phyloP scores from a whole-genome alignment of 2,113 vertebrate species.

The Loxodonta africana region DNA sequence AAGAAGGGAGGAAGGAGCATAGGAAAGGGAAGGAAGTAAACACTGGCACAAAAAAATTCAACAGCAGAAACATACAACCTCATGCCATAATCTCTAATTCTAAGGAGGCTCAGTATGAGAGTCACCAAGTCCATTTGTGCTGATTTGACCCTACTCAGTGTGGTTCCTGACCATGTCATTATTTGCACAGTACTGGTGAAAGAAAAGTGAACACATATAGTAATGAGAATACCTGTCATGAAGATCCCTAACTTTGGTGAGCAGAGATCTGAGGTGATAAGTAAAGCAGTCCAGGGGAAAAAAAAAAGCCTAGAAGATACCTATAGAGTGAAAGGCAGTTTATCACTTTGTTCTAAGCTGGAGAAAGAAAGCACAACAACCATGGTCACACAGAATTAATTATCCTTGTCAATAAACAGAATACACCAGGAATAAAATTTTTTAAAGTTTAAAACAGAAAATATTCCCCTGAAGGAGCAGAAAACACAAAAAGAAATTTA shows the following conservation, averaged over 20 bases:
- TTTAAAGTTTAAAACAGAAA: background rate
- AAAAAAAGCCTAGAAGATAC: background rate
- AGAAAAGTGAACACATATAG: background rate
- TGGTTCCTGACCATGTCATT: background rate
- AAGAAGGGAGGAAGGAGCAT: background rate
- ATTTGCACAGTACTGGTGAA: background rate
- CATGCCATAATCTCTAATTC: background rate
- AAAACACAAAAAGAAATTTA: constrained; percentile 6
- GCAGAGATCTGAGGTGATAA: background rate
- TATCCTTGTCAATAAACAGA: background rate
- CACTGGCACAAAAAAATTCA: background rate
- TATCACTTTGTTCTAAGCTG: background rate
- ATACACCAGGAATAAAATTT: background rate
- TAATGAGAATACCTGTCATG: background rate
- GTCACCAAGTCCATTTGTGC: background rate
- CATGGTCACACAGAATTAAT: background rate
- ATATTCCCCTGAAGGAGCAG: background rate
- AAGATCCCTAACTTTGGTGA: background rate
- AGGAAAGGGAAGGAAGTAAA: background rate
- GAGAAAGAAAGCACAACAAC: background rate
- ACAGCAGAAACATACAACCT: background rate
- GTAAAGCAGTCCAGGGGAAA: background rate
- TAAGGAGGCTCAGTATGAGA: background rate
- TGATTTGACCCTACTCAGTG: background rate
- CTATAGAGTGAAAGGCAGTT: background rate